phyloP scores from a whole-genome alignment of 2,888 invertebrate species.

The Pyrrhosoma nymphula region DNA sequence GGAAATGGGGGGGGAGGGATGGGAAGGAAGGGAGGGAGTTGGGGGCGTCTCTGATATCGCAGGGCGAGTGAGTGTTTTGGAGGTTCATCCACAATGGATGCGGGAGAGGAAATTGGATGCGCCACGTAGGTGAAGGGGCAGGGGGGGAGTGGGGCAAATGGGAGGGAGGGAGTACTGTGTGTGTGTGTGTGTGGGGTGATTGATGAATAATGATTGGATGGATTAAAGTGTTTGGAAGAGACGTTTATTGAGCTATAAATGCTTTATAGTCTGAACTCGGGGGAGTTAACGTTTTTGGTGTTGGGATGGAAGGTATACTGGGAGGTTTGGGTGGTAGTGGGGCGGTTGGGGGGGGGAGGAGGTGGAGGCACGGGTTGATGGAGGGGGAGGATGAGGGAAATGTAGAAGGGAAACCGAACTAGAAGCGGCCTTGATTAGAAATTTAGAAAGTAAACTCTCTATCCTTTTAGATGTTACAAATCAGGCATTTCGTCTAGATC shows the following conservation, averaged over 20 bases:
- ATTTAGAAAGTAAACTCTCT: constrained; percentile 45
- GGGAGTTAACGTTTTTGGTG: neutral
- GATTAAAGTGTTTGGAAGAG: constrained; percentile 59
- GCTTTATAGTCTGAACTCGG: constrained; percentile 18
- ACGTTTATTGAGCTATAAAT: constrained; percentile 48
- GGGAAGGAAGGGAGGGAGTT: neutral
- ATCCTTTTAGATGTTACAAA: neutral
- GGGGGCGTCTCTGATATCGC: neutral
- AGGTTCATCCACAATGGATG: constrained; percentile 58
- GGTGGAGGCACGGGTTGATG: neutral
- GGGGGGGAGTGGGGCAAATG: too few species aligned
- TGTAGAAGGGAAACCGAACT: too few species aligned
- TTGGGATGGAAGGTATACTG: neutral
- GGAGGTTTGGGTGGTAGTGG: too few species aligned
- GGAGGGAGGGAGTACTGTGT: neutral
- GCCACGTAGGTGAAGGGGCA: neutral
- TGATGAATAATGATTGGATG: constrained; percentile 63
- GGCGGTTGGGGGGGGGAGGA: neutral
- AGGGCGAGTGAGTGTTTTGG: neutral
- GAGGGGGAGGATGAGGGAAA: neutral
- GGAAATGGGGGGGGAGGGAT: neutral
- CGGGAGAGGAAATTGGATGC: constrained; percentile 32
- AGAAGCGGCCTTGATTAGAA: neutral
- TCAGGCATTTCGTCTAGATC: neutral
- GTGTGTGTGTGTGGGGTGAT: neutral